These are phyloP conservation scores for Aphaenogaster floridana DNA, from an alignment of 1,140 invertebrate genomes.

Conservation along the genomic window DNA sequence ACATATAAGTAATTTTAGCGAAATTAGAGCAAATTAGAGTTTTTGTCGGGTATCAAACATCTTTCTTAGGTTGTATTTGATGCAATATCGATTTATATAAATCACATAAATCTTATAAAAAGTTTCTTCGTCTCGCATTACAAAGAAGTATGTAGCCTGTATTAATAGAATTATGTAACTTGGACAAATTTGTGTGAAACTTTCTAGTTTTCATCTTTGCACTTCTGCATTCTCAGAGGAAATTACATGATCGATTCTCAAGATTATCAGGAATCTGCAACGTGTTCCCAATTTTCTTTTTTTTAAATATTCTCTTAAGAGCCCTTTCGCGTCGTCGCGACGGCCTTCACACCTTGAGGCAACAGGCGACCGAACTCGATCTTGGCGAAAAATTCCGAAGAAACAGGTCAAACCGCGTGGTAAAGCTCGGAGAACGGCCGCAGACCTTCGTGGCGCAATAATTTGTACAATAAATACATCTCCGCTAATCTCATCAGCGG, in stretches of 20 bases:
- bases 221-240: neutral
- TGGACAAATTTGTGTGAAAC: neutral
- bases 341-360: slow-evolving; percentile 19
- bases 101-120: slow-evolving; percentile 3
- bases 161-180: neutral
- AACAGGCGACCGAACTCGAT: slow-evolving; percentile 21
- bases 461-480: slow-evolving; percentile 67
- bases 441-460: slow-evolving; percentile 27
- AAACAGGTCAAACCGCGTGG: slow-evolving; percentile 41
- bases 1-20: slow-evolving; percentile 25
- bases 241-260: neutral
- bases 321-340: neutral
- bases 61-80: neutral
- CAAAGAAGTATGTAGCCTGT: neutral
- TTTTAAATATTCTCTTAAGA: neutral
- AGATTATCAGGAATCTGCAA: neutral
- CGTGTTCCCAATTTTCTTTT: neutral
- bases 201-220: neutral
- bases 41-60: neutral
- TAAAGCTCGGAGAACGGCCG: slow-evolving; percentile 11
- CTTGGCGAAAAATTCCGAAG: slow-evolving; percentile 23
- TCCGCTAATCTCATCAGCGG: slow-evolving; percentile 65
- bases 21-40: slow-evolving; percentile 17
- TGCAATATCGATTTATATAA: neutral
- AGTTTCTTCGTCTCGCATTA: neutral